Conservation (phyloP, 2,113 vertebrate genomes). For the Chitala chitala region DNA sequence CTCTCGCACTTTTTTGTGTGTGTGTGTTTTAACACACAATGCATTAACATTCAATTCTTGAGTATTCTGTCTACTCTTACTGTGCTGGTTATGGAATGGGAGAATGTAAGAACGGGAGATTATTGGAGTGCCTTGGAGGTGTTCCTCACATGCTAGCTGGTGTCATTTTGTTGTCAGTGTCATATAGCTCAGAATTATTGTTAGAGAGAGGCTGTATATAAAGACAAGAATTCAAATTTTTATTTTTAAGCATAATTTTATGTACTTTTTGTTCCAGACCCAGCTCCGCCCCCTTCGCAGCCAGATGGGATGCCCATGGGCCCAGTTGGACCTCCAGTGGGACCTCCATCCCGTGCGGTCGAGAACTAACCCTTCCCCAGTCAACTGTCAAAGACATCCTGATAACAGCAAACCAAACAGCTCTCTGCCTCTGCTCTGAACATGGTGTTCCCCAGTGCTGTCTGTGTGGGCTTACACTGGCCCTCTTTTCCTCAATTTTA, state of each 20-base stretch:
- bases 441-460: neutral
- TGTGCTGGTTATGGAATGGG: too few species aligned
- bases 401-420: neutral
- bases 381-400: neutral
- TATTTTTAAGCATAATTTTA: neutral
- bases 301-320: constrained; percentile 70
- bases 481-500: neutral
- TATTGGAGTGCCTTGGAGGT: too few species aligned
- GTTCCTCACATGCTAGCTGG: too few species aligned
- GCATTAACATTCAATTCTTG: neutral
- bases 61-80: too few species aligned
- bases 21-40: neutral
- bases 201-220: neutral
- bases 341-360: constrained; percentile 41
- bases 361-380: constrained; percentile 24
- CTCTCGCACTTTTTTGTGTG: neutral
- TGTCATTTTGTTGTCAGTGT: too few species aligned
- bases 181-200: neutral
- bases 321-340: constrained; percentile 61
- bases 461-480: constrained; percentile 8
- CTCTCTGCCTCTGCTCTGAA: neutral
- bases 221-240: neutral
- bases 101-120: too few species aligned
- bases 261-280: constrained; percentile 34
- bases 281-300: constrained; percentile 54